phyloP scores from a whole-genome alignment of 2,888 invertebrate genomes.

The Lasioglossum marginatum region DNA sequence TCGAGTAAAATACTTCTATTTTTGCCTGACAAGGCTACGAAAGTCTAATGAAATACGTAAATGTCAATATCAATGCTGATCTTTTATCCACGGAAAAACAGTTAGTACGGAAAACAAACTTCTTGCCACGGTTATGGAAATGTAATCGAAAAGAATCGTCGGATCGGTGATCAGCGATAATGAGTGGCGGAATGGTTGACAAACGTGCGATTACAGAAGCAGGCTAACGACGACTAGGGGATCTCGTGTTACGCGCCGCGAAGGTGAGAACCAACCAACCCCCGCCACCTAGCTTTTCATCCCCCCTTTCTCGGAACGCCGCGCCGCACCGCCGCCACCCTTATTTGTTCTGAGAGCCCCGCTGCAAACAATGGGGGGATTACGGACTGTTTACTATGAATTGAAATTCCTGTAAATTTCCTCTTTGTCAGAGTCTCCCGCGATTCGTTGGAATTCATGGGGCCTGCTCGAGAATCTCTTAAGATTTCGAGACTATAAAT shows the following conservation, averaged over 20 bases:
- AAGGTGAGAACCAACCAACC: slow-evolving; percentile 50
- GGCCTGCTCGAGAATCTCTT: slow-evolving; percentile 25
- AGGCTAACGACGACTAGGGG: slow-evolving; percentile 42
- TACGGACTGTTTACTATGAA: slow-evolving; percentile 67
- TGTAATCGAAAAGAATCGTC: background rate
- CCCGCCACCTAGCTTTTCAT: slow-evolving; percentile 30
- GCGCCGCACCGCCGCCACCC: slow-evolving; percentile 17
- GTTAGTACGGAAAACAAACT: background rate
- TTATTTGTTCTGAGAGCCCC: slow-evolving; percentile 62
- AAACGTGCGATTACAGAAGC: slow-evolving; percentile 48
- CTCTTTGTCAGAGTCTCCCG: slow-evolving; percentile 29
- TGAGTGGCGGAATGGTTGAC: slow-evolving; percentile 25
- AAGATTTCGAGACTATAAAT: slow-evolving; percentile 14
- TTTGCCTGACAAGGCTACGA: background rate
- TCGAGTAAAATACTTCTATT: background rate
- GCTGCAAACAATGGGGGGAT: slow-evolving; percentile 64
- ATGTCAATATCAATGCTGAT: no score
- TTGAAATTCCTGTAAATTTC: slow-evolving; percentile 69
- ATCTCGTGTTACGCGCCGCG: slow-evolving; percentile 46
- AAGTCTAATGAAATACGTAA: background rate
- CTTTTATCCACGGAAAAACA: background rate
- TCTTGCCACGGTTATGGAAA: no score
- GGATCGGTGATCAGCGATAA: slow-evolving; percentile 24
- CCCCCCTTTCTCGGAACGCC: background rate
- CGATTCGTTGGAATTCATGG: slow-evolving; percentile 21